These are phyloP conservation scores for Leptothorax acervorum DNA, from an alignment of 2,888 invertebrate species.

Conservation along the genomic window DNA sequence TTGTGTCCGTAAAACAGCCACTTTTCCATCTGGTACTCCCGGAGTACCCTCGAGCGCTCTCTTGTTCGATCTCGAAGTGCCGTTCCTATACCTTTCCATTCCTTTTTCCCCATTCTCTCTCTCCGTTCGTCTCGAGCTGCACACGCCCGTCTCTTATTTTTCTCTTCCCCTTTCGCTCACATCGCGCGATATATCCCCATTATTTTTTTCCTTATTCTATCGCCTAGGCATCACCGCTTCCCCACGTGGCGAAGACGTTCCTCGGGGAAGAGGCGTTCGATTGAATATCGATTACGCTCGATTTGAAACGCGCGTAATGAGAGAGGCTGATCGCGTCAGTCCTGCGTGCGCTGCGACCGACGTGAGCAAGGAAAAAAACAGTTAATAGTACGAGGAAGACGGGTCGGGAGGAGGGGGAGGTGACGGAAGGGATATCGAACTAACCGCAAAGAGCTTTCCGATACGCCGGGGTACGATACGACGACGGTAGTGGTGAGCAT, in stretches of 20 bases:
- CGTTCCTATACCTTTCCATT: constrained; percentile 56
- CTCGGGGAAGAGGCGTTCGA: constrained; percentile 52
- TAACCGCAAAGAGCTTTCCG: constrained; percentile 71
- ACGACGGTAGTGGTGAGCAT: constrained; percentile 11
- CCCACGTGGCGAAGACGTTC: constrained; percentile 48
- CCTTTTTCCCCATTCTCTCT: constrained; percentile 28
- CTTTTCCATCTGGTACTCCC: constrained; percentile 75
- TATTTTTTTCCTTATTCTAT: constrained; percentile 43
- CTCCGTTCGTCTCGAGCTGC: constrained; percentile 45
- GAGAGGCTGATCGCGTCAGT: constrained; percentile 55
- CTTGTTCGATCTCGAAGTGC: constrained; percentile 76
- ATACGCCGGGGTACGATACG: constrained; percentile 56
- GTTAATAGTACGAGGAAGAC: constrained; percentile 66
- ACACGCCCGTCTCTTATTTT: not conserved
- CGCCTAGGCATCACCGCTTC: constrained; percentile 1
- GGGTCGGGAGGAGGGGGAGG: not conserved
- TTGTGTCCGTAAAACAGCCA: constrained; percentile 80
- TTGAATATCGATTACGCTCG: constrained; percentile 72
- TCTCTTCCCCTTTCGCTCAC: not conserved
- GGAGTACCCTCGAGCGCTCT: constrained; percentile 77
- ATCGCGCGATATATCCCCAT: constrained; percentile 14
- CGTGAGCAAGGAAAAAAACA: constrained; percentile 42
- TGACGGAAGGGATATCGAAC: constrained; percentile 53
- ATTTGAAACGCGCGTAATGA: constrained; percentile 69
- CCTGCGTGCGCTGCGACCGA: constrained; percentile 14